Evolutionary conservation across 2,797 vertebrate species (phyloP).

Genomic region (Cetoscarus ocellatus): DNA sequence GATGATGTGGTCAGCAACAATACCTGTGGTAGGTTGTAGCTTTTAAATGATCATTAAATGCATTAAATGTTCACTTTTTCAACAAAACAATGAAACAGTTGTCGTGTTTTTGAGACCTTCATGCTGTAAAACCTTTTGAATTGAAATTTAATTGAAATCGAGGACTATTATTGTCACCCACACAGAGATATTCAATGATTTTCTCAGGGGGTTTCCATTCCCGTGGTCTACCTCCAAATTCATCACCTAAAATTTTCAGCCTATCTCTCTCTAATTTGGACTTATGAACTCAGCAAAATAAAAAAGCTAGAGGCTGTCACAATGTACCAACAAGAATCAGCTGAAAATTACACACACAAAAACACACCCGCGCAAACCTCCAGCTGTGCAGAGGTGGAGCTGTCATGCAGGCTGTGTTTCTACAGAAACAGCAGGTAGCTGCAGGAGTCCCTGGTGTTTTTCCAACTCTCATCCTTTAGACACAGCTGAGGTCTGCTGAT

Average conservation of each 20-base stretch:
- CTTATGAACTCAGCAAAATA: slow-evolving; percentile 26
- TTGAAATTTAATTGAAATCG: background rate
- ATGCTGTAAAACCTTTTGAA: background rate
- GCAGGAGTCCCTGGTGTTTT: slow-evolving; percentile 71
- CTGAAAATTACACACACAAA: slow-evolving; percentile 29
- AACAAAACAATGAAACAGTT: background rate
- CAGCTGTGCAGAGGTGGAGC: slow-evolving; percentile 66
- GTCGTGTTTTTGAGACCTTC: background rate
- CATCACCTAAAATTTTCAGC: slow-evolving; percentile 2
- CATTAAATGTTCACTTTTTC: background rate
- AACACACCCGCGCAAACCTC: slow-evolving; percentile 30
- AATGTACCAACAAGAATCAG: slow-evolving; percentile 27
- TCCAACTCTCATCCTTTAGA: slow-evolving; percentile 69
- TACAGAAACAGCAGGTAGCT: slow-evolving; percentile 80
- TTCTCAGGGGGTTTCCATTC: background rate
- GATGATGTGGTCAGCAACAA: too few species aligned
- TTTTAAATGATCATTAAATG: background rate
- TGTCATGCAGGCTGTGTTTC: slow-evolving; percentile 72
- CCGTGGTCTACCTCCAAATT: background rate
- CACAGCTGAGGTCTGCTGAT: slow-evolving; percentile 77
- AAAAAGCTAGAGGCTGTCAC: slow-evolving; percentile 30
- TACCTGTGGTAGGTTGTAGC: too few species aligned
- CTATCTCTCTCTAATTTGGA: slow-evolving; percentile 14
- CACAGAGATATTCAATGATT: slow-evolving; percentile 26
- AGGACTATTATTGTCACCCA: slow-evolving; percentile 20